Evolutionary conservation across 2,888 invertebrate species (phyloP), one percentile per base, ranked within the genome.

Genomic region (Phasia obesa): DNA sequence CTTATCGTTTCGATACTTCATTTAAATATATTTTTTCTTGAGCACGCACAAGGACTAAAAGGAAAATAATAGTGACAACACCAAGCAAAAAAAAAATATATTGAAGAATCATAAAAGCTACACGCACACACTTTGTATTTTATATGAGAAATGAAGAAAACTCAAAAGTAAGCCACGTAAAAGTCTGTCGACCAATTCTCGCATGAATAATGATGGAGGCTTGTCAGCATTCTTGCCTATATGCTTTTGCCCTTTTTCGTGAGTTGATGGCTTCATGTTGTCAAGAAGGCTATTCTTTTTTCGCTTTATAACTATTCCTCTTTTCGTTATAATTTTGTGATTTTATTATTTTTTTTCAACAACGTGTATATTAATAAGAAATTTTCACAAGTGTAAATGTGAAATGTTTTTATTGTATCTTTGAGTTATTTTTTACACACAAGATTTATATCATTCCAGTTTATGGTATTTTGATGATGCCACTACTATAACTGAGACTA

Each of bases 361-460:
- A 38, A 13, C 19, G 1, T 5, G 19, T 19, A 4, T 38, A 25
- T n/a, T 44, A 4, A 17, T 17, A 19, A 6, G 31, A 23, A 31
- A 13, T 19, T 2, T 44, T n/a, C 27, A 25, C 13, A 31, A 25
- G 51, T 60, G 44, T 59, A 6, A 44, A 21, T 75, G 44, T 38
- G 51, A 6, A 44, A 21, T 75, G 44, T 38, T 11, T 35, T 71
- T 59, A 23, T 70, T 59, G 19, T 35, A 21, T 62, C 42, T 59
- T 71, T 44, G 35, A 19, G 31, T 76, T 77, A 55, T 59, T 47
- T 15, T 47, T 44, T 23, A 44, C 9, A n/a, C 71, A 76, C 47
- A 44, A 76, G 73, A 81, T 81, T 77, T 76, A 81, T 81, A 73
- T 57, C 55, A 49, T 53, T 80, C 38, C 25, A 69, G 60, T 73